Conservation (phyloP, 2,888 invertebrate genomes). For the Didymodactylos carnosus region DNA sequence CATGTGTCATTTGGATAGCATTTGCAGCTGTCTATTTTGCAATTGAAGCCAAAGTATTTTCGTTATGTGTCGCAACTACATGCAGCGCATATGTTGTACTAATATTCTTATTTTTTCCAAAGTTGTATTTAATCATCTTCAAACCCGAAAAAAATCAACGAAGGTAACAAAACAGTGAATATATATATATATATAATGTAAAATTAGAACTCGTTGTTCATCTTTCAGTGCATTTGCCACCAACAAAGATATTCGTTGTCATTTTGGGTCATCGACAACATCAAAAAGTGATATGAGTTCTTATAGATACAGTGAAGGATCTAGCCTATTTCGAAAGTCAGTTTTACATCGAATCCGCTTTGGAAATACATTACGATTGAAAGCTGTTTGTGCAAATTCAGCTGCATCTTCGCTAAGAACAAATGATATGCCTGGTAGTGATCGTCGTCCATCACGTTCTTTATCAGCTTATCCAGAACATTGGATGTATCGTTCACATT, state of each 20-base stretch:
- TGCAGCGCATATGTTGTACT: constrained; percentile 52
- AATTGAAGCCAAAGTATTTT: constrained; percentile 43
- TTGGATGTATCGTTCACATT: background rate
- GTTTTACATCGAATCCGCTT: background rate
- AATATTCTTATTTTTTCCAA: constrained; percentile 52
- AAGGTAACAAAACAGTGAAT: constrained; percentile 19
- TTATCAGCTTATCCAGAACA: background rate
- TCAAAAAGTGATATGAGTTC: background rate
- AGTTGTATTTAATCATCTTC: constrained; percentile 53
- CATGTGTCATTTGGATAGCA: constrained; percentile 89
- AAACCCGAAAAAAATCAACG: constrained; percentile 56
- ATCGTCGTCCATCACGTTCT: background rate
- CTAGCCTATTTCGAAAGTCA: background rate
- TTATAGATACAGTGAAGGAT: background rate
- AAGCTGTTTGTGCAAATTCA: background rate
- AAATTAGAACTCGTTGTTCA: background rate
- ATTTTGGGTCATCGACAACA: constrained; percentile 37
- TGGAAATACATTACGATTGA: background rate
- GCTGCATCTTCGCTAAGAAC: background rate
- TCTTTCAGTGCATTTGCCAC: constrained; percentile 44
- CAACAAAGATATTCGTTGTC: constrained; percentile 50
- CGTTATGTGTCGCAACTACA: constrained; percentile 50
- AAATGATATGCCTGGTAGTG: background rate
- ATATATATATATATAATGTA: background rate
- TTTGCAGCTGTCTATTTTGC: constrained; percentile 92